These are phyloP conservation scores for Aplocera efformata DNA, from an alignment of 2,888 invertebrate species.

Conservation along the genomic window DNA sequence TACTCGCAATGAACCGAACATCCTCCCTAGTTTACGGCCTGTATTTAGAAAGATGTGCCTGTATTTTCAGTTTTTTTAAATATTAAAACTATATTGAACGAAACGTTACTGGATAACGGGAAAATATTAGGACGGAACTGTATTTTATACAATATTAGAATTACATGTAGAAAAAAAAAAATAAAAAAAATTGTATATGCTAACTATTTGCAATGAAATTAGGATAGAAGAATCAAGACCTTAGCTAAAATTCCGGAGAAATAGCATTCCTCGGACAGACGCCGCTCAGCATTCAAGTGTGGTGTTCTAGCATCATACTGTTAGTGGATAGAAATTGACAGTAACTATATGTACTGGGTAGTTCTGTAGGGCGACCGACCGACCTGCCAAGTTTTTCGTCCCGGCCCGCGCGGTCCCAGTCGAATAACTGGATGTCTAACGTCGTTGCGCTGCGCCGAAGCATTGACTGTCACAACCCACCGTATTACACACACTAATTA, in stretches of 20 bases:
- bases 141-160: too few relatives aligned
- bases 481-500: slow-evolving; percentile 47
- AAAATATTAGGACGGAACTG: too few relatives aligned
- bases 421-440: slow-evolving; percentile 85
- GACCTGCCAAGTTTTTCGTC: slow-evolving; percentile 97
- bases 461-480: slow-evolving; percentile 70
- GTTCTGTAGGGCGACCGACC: slow-evolving; percentile 45
- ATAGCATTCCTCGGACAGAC: slow-evolving; percentile 2
- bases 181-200: neutral
- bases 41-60: too few relatives aligned
- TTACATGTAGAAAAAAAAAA: neutral
- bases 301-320: slow-evolving; percentile 23
- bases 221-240: neutral
- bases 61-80: too few relatives aligned
- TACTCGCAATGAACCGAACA: too few relatives aligned
- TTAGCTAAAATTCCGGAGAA: slow-evolving; percentile 12
- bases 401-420: slow-evolving; percentile 94
- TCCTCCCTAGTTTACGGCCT: too few relatives aligned
- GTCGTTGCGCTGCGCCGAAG: slow-evolving; percentile 54
- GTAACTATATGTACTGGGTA: slow-evolving; percentile 19
- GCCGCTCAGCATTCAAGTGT: slow-evolving; percentile 11
- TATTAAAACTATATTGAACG: too few relatives aligned
- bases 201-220: too few relatives aligned
- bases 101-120: too few relatives aligned
- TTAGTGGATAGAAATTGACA: slow-evolving; percentile 28